Evolutionary conservation across 2,113 vertebrate genomes (phyloP).

Genomic region (Microcebus tavaratra): DNA sequence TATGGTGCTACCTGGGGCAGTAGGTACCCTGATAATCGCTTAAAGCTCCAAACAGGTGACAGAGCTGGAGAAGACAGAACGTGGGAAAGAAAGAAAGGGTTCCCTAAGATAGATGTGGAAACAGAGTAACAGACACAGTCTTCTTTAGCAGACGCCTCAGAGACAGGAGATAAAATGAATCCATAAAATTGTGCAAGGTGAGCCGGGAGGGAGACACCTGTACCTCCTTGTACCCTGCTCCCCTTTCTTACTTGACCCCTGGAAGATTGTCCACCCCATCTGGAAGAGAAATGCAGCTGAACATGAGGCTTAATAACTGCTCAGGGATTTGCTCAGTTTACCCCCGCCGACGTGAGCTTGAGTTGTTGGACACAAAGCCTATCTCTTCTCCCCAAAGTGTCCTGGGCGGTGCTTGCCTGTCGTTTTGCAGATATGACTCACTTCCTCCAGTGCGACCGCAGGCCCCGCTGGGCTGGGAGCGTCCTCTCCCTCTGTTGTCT

Average conservation of each 20-base stretch:
- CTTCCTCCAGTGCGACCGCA: not conserved
- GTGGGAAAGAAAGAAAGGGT: not conserved
- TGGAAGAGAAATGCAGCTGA: not conserved
- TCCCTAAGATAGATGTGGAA: not conserved
- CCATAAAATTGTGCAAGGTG: rapidly evolving
- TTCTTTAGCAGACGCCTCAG: not conserved
- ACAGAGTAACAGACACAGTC: not conserved
- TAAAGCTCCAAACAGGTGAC: not conserved
- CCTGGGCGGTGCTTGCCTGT: not conserved
- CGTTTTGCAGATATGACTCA: not conserved
- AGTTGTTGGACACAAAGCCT: not conserved
- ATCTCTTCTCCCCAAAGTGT: rapidly evolving
- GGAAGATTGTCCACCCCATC: not conserved
- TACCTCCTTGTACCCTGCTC: not conserved
- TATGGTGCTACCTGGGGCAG: not conserved
- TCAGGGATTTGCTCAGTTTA: not conserved
- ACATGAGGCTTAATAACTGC: not conserved
- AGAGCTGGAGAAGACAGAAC: not conserved
- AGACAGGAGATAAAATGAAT: not conserved
- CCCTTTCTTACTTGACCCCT: not conserved
- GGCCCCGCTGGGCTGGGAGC: not conserved
- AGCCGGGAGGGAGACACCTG: rapidly evolving
- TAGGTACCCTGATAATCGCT: not conserved
- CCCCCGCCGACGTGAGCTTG: not conserved
- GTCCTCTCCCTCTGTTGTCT: not conserved